Evolutionary conservation across 2,113 vertebrate genomes (phyloP).

Genomic region (Rhinopomastus cyanomelas): DNA sequence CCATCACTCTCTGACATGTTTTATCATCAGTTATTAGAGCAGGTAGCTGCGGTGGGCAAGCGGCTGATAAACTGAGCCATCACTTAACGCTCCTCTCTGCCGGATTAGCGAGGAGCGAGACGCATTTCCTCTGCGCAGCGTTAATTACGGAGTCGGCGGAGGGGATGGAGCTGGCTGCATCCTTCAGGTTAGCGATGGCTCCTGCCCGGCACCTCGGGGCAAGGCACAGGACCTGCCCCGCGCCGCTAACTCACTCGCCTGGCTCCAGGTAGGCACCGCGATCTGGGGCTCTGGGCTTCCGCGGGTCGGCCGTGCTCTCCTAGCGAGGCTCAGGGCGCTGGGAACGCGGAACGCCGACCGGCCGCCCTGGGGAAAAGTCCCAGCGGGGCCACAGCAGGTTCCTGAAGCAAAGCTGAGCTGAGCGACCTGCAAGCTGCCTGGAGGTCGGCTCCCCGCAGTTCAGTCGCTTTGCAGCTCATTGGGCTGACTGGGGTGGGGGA

Average conservation of each 20-base stretch:
- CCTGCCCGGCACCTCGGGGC: background rate
- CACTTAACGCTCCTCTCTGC: constrained; percentile 49
- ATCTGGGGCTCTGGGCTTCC: background rate
- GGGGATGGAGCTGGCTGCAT: background rate
- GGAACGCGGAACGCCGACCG: background rate
- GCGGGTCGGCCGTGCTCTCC: background rate
- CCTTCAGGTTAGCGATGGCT: background rate
- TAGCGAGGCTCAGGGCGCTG: background rate
- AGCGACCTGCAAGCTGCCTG: rapidly evolving
- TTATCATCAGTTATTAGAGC: constrained; percentile 67
- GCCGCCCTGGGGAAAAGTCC: background rate
- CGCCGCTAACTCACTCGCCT: background rate
- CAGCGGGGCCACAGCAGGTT: rapidly evolving
- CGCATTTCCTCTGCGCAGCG: constrained; percentile 55
- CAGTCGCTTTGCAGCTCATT: rapidly evolving
- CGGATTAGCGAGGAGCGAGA: constrained; percentile 44
- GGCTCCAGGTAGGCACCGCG: background rate
- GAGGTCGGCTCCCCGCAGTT: background rate
- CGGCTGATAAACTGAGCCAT: constrained; percentile 63
- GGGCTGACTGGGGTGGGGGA: background rate
- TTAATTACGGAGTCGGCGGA: constrained; percentile 53
- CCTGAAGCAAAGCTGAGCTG: background rate
- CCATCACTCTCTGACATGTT: constrained; percentile 65
- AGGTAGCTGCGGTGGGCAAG: constrained; percentile 48
- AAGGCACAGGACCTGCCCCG: background rate